A percentile compares a stretch with the other conserved stretches of the same genome.
These are phyloP conservation scores for Thaleichthys pacificus DNA, from an alignment of 2,797 vertebrate species.

Conservation along the genomic window DNA sequence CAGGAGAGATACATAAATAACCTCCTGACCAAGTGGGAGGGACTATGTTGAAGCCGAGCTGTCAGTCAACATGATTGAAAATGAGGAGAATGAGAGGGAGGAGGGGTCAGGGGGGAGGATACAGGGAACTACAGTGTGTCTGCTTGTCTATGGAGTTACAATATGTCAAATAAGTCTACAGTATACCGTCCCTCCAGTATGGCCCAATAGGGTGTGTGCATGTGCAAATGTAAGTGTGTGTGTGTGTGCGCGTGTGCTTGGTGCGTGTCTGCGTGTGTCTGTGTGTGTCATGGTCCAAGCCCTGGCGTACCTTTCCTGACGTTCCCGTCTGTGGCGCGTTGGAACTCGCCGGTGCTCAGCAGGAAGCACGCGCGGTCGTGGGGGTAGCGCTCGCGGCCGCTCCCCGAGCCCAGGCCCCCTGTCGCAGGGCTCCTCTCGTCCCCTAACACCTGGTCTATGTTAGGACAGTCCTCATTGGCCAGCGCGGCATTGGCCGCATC, in stretches of 20 bases:
- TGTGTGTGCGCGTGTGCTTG: not conserved
- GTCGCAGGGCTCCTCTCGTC: constrained; percentile 87
- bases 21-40: not conserved
- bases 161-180: constrained; percentile 10
- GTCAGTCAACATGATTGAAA: constrained; percentile 41
- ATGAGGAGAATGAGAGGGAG: constrained; percentile 20
- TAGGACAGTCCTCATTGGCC: constrained; percentile 92
- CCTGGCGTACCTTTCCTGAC: constrained; percentile 88
- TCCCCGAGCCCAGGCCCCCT: constrained; percentile 67
- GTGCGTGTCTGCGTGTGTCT: not conserved
- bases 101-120: constrained; percentile 3
- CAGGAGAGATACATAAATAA: not conserved
- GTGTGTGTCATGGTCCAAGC: not conserved
- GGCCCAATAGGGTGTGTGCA: not conserved
- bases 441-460: constrained; percentile 90
- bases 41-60: constrained; percentile 20
- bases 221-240: constrained; percentile 6
- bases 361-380: constrained; percentile 92
- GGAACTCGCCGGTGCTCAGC: constrained; percentile 86
- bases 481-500: constrained; percentile 87
- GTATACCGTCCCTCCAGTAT: constrained; percentile 1
- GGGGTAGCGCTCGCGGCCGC: constrained; percentile 83
- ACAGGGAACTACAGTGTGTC: not conserved
- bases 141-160: not conserved
- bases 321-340: constrained; percentile 86